A percentile compares a stretch with the other conserved stretches of the same genome.
phyloP scores from a whole-genome alignment of 2,113 vertebrate genomes.

The Nyctibius bracteatus region DNA sequence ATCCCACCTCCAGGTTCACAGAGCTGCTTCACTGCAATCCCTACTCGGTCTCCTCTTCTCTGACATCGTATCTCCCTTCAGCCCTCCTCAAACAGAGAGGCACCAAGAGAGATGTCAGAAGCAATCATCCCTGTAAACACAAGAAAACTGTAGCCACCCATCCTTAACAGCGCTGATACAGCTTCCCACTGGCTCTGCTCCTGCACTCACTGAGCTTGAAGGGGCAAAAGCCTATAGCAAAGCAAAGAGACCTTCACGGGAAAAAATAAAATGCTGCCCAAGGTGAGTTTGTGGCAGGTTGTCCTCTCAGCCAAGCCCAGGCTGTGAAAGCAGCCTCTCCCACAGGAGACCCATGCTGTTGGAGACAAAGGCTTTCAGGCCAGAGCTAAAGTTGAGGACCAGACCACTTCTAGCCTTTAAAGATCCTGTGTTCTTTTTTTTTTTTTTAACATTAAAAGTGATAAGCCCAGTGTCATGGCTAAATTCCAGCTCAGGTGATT shows the following conservation, averaged over 20 bases:
- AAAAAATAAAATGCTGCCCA: background rate
- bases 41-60: background rate
- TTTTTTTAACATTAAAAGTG: background rate
- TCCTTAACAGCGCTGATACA: background rate
- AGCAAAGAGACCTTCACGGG: background rate
- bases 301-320: background rate
- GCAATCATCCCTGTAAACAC: background rate
- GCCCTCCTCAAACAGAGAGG: background rate
- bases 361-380: background rate
- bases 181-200: background rate
- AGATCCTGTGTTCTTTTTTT: background rate
- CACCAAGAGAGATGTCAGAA: background rate
- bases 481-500: background rate
- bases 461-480: background rate
- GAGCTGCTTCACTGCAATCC: background rate
- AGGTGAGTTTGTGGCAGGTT: background rate
- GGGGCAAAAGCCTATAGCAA: background rate
- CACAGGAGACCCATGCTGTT: background rate
- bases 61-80: background rate
- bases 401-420: background rate
- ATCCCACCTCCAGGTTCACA: background rate
- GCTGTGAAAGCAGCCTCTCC: background rate
- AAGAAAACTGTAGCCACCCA: background rate
- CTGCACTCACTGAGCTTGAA: background rate
- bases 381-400: background rate